Evolutionary conservation across 2,797 vertebrate species (phyloP).

Genomic region (Aphelocoma californica): DNA sequence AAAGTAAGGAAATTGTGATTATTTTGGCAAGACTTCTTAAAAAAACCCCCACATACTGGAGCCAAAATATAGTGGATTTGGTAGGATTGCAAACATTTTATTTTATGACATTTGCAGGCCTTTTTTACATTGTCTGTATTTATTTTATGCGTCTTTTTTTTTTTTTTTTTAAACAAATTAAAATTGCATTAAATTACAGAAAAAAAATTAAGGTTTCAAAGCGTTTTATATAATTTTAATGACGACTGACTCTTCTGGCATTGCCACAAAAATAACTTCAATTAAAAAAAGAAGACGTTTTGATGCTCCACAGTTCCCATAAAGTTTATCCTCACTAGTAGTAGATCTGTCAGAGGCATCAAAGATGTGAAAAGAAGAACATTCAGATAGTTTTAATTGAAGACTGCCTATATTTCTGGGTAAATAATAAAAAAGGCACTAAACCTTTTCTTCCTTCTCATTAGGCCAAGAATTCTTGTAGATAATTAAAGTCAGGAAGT

Average conservation of each 20-base stretch:
- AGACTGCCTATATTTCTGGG: conserved; percentile 12
- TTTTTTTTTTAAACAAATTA: not conserved
- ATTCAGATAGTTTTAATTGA: conserved; percentile 24
- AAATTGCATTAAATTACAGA: not conserved
- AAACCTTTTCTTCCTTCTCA: conserved; percentile 28
- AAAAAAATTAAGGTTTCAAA: not conserved
- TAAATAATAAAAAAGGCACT: conserved; percentile 18
- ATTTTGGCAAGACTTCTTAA: conserved; percentile 45
- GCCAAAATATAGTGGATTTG: not conserved
- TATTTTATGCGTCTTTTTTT: not conserved
- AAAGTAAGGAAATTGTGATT: conserved; percentile 40
- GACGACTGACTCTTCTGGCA: not conserved
- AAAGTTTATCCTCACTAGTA: not conserved
- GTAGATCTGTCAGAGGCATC: not conserved
- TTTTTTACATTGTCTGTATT: not conserved
- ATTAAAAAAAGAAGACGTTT: not conserved
- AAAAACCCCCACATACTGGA: not conserved
- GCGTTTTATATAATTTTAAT: not conserved
- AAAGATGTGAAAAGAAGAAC: not conserved
- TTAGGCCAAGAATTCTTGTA: conserved; percentile 45
- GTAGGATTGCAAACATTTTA: not conserved
- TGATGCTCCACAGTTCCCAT: not conserved
- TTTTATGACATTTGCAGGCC: conserved; percentile 16
- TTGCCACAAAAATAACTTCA: not conserved
- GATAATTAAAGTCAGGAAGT: conserved; percentile 49